Evolutionary conservation across 1,140 invertebrate genomes (phyloP), one percentile per base, ranked within the genome.

Genomic region (Eueides isabella): DNA sequence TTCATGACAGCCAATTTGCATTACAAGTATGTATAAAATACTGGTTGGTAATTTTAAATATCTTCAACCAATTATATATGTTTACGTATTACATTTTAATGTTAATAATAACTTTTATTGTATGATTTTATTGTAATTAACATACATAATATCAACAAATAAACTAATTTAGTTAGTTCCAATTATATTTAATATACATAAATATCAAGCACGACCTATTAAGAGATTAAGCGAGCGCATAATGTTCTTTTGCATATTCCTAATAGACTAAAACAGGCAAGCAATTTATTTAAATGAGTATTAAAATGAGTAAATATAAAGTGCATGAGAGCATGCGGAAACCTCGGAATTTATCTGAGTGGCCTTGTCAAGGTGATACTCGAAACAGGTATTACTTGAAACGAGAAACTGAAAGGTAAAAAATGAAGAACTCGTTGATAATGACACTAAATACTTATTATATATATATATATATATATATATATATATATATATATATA

Each of bases 321-420:
- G 23, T 69, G 48, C 30, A 69, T 31, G 26, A 55, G 28, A 48
- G 28, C 31, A 67, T 69, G 67, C 67, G 67, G 67, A 69, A 69
- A 69, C 41, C 48, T 61, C 48, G 48, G 48, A 74, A 80, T 76
- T 76, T 80, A 78, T 76, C 48, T 55, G 48, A 78, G 62, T 71
- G 74, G 69, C 83, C 81, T 83, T 83, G 81, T 44, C 79, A 83
- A 83, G 81, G 80, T 84, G 77, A 79, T 72, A 65, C 76, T 63
- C 74, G 71, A 75, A 76, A 77, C 80, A 71, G 72, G 77, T 78
- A 77, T 70, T 23, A 66, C 68, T 29, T 55, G 66, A 44, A 73
- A 64, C 44, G 35, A 76, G 74, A 76, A 80, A 75, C 61, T 74
- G 71, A 61, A 48, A 77, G 29, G 67, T 67, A 74, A 76, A 72